phyloP scores from a whole-genome alignment of 1,140 invertebrate genomes.

The Mesaphorura yosii region DNA sequence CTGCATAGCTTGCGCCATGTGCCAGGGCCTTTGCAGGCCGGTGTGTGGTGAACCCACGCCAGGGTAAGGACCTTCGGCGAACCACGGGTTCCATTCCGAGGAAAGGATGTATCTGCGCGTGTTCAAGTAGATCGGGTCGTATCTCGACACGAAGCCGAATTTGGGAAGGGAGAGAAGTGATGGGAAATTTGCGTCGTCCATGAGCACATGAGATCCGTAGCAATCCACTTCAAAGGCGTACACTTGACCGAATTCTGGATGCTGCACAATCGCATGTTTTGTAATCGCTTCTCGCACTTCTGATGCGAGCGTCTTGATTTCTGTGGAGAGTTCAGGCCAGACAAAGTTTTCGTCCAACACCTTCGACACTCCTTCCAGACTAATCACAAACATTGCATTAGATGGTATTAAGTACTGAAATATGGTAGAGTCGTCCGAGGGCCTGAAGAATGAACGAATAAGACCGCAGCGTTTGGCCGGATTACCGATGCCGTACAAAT shows the following conservation, averaged over 20 bases:
- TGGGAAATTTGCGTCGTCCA: slow-evolving; percentile 30
- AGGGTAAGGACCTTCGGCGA: slow-evolving; percentile 17
- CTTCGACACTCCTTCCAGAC: slow-evolving; percentile 23
- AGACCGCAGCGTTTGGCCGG: slow-evolving; percentile 25
- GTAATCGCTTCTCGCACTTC: slow-evolving; percentile 19
- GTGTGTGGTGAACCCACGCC: slow-evolving; percentile 26
- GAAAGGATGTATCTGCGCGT: slow-evolving; percentile 22
- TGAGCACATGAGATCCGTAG: slow-evolving; percentile 25
- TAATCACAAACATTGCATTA: slow-evolving; percentile 24
- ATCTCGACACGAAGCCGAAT: slow-evolving; percentile 16
- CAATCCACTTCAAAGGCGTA: slow-evolving; percentile 30
- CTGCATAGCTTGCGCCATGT: slow-evolving; percentile 26
- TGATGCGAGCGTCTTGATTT: slow-evolving; percentile 12
- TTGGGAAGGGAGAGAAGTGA: slow-evolving; percentile 20
- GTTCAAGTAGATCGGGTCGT: slow-evolving; percentile 24
- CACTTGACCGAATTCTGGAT: slow-evolving; percentile 24
- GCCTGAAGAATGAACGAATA: slow-evolving; percentile 26
- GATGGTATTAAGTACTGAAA: slow-evolving; percentile 26
- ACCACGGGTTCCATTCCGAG: slow-evolving; percentile 24
- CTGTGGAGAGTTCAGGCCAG: background rate
- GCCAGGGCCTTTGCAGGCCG: slow-evolving; percentile 25
- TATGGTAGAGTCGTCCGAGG: slow-evolving; percentile 27
- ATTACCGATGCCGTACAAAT: slow-evolving; percentile 26
- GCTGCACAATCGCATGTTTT: slow-evolving; percentile 18
- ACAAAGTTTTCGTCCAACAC: slow-evolving; percentile 8